These are phyloP conservation scores for Emmelina monodactyla DNA, from an alignment of 2,888 invertebrate genomes.

Conservation along the genomic window DNA sequence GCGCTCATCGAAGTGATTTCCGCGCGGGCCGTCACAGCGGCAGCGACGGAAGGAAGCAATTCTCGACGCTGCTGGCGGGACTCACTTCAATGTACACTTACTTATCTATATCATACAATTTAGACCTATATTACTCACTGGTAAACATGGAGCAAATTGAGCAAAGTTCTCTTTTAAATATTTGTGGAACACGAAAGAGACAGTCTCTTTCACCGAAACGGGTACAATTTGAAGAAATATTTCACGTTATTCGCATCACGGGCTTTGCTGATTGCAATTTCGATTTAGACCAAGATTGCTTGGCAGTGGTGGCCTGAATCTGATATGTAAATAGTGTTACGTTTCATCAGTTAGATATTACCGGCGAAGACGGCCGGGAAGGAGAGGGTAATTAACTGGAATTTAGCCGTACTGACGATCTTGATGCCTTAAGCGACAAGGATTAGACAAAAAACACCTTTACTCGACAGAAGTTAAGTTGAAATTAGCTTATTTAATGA, in stretches of 20 bases:
- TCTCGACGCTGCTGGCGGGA: constrained; percentile 28
- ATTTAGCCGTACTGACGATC: constrained; percentile 38
- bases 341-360: constrained; percentile 21
- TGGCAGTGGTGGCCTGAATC: constrained; percentile 23
- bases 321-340: constrained; percentile 29
- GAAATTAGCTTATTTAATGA: background rate
- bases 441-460: background rate
- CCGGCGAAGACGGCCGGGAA: constrained; percentile 24
- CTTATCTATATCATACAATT: too few species aligned
- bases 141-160: too few species aligned
- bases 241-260: constrained; percentile 24
- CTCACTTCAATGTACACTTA: too few species aligned
- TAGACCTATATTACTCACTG: too few species aligned
- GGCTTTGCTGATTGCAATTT: constrained; percentile 30
- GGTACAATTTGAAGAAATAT: constrained; percentile 16
- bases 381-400: constrained; percentile 39
- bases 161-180: constrained; percentile 17
- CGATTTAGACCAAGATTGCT: constrained; percentile 24
- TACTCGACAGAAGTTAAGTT: background rate
- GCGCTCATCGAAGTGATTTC: constrained; percentile 47
- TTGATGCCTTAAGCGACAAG: constrained; percentile 8
- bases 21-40: constrained; percentile 28
- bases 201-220: too few species aligned
- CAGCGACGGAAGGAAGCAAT: constrained; percentile 58
- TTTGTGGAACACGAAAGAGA: too few species aligned